Base-by-base conservation (phyloP, 2,888 invertebrate genomes). In the Euplexia lucipara region DNA sequence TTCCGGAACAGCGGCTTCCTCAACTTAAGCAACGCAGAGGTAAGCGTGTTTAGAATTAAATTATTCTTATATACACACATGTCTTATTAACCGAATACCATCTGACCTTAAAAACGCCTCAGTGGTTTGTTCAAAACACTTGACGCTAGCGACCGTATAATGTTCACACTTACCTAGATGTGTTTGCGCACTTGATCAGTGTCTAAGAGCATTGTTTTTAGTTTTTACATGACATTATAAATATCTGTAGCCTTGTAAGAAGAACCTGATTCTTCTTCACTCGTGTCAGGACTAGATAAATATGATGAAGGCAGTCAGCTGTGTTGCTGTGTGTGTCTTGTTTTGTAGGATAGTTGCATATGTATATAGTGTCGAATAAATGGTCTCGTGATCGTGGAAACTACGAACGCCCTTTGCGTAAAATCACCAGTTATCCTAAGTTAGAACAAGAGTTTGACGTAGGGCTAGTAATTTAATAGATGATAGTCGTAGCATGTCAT, bases 101-200 rank as follows among this genome's bases (percentile, higher is more conserved):
- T 48, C n/a, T 69, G 69, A 69, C 44, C 49, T 69, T 58, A 44
- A 32, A 26, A 37, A 60, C n/a, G 70, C 35, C 18, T 49, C 32
- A 26, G 18, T 39, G 57, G 26, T 35, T 66, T 7, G 32, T 34
- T 57, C 34, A 26, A 69, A 51, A 22, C 42, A 45, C 37, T 49
- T 54, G 37, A 35, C 30, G 56, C 69, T 44, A 58, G 20, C 44
- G 48, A 49, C 22, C 48, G 30, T 49, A 34, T 69, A 69, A 49
- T 69, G 35, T 69, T 44, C 48, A 34, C 39, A 68, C 57, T 41
- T 65, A 35, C 14, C 14, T 61, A 22, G 14, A 32, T 39, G 30
- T 68, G 35, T 70, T 34, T 67, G 49, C 20, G 14, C 60, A 45
- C 49, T 47, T 47, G 32, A 22, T 32, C 20, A 35, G n/a, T 32